Base-by-base conservation (phyloP, 2,888 invertebrate genomes). In the Microdon myrmicae region DNA sequence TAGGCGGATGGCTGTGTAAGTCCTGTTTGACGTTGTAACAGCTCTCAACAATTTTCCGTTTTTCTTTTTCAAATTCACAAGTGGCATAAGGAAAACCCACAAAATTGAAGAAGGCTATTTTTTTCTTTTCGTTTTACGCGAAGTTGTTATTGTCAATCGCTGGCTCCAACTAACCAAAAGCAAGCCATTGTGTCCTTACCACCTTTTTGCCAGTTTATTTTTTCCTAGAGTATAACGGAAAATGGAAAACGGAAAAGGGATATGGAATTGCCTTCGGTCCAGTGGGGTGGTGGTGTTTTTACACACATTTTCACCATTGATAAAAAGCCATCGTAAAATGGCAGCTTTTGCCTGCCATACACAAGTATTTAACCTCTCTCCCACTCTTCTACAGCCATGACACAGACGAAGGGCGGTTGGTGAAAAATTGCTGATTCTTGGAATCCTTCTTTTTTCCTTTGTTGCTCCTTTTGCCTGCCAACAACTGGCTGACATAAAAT, bases 291-390 rank as follows among this genome's bases (percentile, higher is more conserved):
- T 43, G 35, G 37, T 47, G 48, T 47, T 64, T 64, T 58, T 64
- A 58, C 58, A 58, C 64, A 64, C 64, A 64, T 64, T 64, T 64
- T 64, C 64, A 47, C 64, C 58, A 45, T 51, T 53, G 58, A 64
- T 53, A 58, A 64, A 61, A 64, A 58, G 47, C 53, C 47, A 58
- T 58, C 58, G 64, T 58, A 64, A 64, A 64, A 64, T 64, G 58
- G 64, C 51, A 51, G 64, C 64, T 64, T 47, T 58, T 47, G 51
- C 26, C 51, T 60, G 47, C 41, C 51, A 64, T n/a, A n/a, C n/a
- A n/a, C n/a, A n/a, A n/a, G n/a, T n/a, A n/a, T n/a, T n/a, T n/a
- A n/a, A n/a, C n/a, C n/a, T n/a, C n/a, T n/a, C n/a, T n/a, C 64
- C 47, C 64, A 43, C 22, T 37, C 51, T 44, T 31, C n/a, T n/a